These are phyloP conservation scores for Mesoligia furuncula DNA, from an alignment of 2,888 invertebrate species.

Conservation along the genomic window DNA sequence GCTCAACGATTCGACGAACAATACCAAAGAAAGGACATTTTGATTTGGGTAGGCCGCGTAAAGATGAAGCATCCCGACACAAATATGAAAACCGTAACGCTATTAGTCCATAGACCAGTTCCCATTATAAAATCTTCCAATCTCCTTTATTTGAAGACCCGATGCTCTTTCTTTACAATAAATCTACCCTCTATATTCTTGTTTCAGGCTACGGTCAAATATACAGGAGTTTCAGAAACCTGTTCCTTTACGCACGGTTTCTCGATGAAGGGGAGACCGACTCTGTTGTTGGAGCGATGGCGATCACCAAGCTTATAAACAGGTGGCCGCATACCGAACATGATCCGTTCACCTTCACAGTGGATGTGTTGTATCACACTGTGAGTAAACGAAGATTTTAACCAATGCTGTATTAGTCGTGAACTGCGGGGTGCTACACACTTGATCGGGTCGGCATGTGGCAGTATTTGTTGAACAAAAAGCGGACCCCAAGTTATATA, in stretches of 20 bases:
- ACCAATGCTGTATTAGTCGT: not conserved
- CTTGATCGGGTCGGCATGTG: too few relatives aligned
- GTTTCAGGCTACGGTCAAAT: constrained; percentile 72
- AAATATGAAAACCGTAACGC: too few relatives aligned
- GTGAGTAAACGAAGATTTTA: constrained; percentile 85
- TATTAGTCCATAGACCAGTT: too few relatives aligned
- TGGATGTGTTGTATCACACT: constrained; percentile 91
- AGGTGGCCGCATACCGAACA: constrained; percentile 91
- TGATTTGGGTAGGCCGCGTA: too few relatives aligned
- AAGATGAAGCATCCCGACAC: too few relatives aligned
- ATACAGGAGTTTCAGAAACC: constrained; percentile 71
- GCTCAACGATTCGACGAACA: too few relatives aligned
- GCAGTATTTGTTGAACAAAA: too few relatives aligned
- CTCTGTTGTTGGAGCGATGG: constrained; percentile 67
- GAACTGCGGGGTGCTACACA: not conserved
- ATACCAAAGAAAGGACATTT: too few relatives aligned
- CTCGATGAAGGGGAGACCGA: constrained; percentile 74
- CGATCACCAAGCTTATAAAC: constrained; percentile 72
- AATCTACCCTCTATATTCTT: not conserved
- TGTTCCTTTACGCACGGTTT: constrained; percentile 74
- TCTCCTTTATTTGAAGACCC: not conserved
- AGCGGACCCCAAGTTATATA: too few relatives aligned
- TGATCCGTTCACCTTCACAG: constrained; percentile 92
- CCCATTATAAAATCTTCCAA: not conserved
- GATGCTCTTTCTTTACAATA: not conserved